Percentiles rank a stretch among this genome's conserved stretches.
Conservation (phyloP, 23 tunicate species). For the Halocynthia roretzi region DNA sequence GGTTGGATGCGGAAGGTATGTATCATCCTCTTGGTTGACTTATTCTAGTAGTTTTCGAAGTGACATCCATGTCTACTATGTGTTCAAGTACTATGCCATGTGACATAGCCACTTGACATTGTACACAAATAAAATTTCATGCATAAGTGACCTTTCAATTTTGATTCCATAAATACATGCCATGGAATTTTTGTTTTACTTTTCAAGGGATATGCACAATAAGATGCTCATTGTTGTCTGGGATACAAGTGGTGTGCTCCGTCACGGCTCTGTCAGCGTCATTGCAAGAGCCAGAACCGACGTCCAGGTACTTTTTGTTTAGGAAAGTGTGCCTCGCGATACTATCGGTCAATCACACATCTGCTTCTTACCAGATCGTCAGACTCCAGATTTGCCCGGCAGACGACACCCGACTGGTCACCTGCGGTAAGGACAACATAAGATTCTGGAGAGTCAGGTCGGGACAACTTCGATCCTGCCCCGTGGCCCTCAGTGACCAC, state of each 20-base stretch:
- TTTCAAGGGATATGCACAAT: conserved; percentile 69
- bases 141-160: no score
- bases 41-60: not conserved
- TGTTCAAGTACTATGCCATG: not conserved
- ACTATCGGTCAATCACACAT: not conserved
- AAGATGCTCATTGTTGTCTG: conserved; percentile 85
- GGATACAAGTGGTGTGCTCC: conserved; percentile 78
- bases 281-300: conserved; percentile 81
- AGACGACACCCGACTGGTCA: conserved; percentile 81
- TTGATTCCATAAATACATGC: no score
- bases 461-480: conserved; percentile 87
- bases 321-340: not conserved
- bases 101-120: not conserved
- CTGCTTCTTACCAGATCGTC: conserved; percentile 29
- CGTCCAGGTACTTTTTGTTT: conserved; percentile 42
- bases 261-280: conserved; percentile 53
- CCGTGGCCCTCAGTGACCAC: conserved; percentile 54
- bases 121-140: no score
- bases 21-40: not conserved
- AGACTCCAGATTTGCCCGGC: conserved; percentile 54
- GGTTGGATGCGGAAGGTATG: conserved; percentile 77
- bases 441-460: conserved; percentile 88
- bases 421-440: conserved; percentile 82
- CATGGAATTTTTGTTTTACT: not conserved
- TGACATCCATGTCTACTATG: not conserved